Percentiles rank a stretch among this genome's conserved stretches.
phyloP scores from a whole-genome alignment of 2,113 vertebrate genomes.

The Drymodes brunneopygia region DNA sequence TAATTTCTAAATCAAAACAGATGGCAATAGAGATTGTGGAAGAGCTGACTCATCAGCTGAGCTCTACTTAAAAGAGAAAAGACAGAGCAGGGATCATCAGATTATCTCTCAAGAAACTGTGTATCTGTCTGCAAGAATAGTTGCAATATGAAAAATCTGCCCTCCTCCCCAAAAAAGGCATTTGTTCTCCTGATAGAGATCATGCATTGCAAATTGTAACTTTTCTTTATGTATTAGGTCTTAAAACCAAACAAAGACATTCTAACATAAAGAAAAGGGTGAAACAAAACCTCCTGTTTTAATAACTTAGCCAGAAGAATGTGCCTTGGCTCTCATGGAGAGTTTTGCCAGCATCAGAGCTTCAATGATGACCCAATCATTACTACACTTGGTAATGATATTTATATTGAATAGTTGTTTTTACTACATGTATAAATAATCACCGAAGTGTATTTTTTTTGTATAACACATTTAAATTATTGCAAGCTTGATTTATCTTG shows the following conservation, averaged over 20 bases:
- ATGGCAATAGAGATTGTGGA: constrained; percentile 38
- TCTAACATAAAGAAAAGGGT: background rate
- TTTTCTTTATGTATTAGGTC: background rate
- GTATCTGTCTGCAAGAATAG: constrained; percentile 31
- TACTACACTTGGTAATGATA: background rate
- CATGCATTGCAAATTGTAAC: background rate
- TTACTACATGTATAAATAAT: background rate
- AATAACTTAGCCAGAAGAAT: background rate
- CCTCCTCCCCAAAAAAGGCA: background rate
- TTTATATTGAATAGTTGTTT: background rate
- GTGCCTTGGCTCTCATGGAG: rapidly evolving
- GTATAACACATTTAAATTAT: background rate
- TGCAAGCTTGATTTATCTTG: background rate
- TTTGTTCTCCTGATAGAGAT: background rate
- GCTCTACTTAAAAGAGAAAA: constrained; percentile 63
- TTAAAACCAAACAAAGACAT: background rate
- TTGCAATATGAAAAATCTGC: background rate
- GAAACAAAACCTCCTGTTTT: background rate
- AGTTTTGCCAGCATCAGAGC: background rate
- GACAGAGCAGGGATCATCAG: constrained; percentile 56
- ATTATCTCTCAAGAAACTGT: constrained; percentile 62
- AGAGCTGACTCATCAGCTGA: constrained; percentile 63
- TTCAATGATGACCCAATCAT: background rate
- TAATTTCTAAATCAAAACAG: constrained; percentile 62
- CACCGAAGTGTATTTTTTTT: background rate